Evolutionary conservation across 2,797 vertebrate species (phyloP).

Genomic region (Aphelocoma californica): DNA sequence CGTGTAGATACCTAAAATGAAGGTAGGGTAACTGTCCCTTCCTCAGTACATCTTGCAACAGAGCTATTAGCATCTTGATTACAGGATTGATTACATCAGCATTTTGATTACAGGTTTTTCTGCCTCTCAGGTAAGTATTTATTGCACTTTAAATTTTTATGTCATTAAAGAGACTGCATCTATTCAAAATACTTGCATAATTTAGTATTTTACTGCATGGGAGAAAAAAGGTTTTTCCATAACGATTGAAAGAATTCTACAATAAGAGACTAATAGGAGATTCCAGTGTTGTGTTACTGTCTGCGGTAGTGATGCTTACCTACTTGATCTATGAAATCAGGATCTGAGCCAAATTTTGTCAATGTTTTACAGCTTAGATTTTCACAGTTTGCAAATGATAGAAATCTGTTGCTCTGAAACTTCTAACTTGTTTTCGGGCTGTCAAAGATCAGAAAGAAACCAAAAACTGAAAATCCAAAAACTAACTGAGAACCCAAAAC

Average conservation of each 20-base stretch:
- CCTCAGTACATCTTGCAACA: neutral
- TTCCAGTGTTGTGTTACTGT: neutral
- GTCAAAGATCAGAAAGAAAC: slow-evolving; percentile 16
- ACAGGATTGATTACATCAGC: neutral
- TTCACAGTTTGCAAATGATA: slow-evolving; percentile 30
- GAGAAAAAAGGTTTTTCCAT: neutral
- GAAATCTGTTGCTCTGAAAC: slow-evolving; percentile 27
- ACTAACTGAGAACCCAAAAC: neutral
- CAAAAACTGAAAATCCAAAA: neutral
- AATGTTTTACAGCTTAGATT: neutral
- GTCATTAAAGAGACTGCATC: neutral
- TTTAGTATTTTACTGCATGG: neutral
- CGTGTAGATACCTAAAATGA: neutral
- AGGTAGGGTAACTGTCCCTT: neutral
- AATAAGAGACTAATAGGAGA: neutral
- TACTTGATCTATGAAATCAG: neutral
- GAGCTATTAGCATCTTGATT: neutral
- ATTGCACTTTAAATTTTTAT: neutral
- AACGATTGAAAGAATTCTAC: neutral
- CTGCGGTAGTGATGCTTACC: neutral
- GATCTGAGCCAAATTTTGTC: neutral
- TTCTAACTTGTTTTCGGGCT: neutral
- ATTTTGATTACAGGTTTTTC: neutral
- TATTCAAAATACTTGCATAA: neutral
- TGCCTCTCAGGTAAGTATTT: neutral